Base-by-base conservation (phyloP, 2,113 vertebrate genomes). In the Cyanocitta stelleri region DNA sequence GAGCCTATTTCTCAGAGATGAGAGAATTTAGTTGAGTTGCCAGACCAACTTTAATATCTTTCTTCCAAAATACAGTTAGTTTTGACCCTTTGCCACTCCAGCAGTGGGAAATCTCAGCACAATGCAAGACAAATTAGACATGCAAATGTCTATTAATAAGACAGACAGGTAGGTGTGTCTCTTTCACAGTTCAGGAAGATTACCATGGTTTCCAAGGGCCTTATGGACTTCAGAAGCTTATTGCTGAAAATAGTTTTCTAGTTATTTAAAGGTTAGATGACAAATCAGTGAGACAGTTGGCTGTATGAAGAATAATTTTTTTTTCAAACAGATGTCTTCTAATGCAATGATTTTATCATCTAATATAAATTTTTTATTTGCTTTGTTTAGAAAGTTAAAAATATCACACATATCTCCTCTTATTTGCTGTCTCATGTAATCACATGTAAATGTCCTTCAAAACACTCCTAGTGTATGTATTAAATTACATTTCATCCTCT, bases 181-280 rank as follows among this genome's bases (percentile, higher is more conserved):
- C 43, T 85, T 80, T 89, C 81, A 79, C 32, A 69, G 29, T 64
- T 91, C 58, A 79, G 51, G 33, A 93, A 83, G 90, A 80, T 85
- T 77, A 80, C 71, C 29, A 43, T 79, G 54, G 62, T 95, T 97
- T 90, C 87, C 0, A 0, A 90, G 19, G 56, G 39, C 66, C 35
- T 84, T 37, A 58, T 3, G 73, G 73, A 86, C 52, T 82, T 76
- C 58, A 87, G 73, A 81, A 85, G 33, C 17, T 44, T 43, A 26
- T 15, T 80, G 33, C 43, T 72, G 41, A 73, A 89, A 71, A 89
- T 55, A 64, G 19, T 61, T 59, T 59, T n/a, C 22, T 58, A 59
- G n/a, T 77, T 84, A 87, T 85, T 85, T 76, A 87, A 94, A 95
- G 33, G 61, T 89, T 74, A 78, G 49, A 58, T 89, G 81, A 94